Conservation (phyloP, 2,113 vertebrate genomes). For the Sinocyclocheilus anophthalmus region DNA sequence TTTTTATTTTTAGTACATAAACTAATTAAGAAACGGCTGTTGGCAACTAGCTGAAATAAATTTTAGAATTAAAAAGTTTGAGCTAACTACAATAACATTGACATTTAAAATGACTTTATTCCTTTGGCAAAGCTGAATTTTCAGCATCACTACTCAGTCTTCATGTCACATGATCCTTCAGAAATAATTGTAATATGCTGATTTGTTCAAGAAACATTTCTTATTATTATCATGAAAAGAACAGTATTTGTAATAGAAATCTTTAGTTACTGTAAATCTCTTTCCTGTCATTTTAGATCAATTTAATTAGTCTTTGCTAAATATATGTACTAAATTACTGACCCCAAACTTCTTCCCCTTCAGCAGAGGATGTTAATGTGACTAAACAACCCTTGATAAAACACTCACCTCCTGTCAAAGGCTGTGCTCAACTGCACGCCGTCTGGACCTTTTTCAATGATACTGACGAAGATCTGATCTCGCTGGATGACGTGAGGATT, state of each 20-base stretch:
- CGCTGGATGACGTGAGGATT: conserved; percentile 90
- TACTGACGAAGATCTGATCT: conserved; percentile 91
- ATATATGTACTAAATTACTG: neutral
- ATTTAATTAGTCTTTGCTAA: neutral
- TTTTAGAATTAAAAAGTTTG: too few species aligned
- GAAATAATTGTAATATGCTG: too few species aligned
- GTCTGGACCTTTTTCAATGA: conserved; percentile 89
- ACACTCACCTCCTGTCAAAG: conserved; percentile 83
- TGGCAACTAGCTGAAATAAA: too few species aligned
- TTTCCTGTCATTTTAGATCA: neutral
- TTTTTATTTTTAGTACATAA: too few species aligned
- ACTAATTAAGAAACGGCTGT: too few species aligned
- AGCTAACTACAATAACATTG: too few species aligned
- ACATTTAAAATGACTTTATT: too few species aligned
- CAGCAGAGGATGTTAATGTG: neutral
- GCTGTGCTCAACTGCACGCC: conserved; percentile 83
- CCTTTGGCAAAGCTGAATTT: neutral
- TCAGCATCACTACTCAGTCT: neutral
- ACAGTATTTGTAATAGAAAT: neutral
- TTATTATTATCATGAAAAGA: neutral
- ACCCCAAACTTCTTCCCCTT: neutral
- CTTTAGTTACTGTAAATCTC: neutral
- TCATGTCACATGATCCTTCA: neutral
- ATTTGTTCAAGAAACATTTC: neutral
- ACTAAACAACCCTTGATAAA: neutral